Conservation (phyloP, 2,888 invertebrate genomes). For the Melanotus villosus region DNA sequence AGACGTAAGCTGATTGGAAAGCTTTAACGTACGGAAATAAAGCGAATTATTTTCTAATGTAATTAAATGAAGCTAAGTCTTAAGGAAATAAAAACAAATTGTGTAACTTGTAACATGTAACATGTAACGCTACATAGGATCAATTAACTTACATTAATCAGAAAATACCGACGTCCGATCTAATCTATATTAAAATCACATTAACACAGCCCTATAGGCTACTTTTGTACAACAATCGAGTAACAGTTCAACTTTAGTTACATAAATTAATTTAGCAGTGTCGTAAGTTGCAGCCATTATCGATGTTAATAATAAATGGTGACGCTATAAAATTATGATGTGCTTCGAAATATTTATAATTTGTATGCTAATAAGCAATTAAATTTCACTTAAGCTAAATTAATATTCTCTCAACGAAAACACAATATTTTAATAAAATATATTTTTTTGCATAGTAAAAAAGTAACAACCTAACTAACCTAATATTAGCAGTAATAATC, state of each 20-base stretch:
- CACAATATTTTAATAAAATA: too few species aligned
- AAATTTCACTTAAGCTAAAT: too few species aligned
- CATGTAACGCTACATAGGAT: slow-evolving; percentile 50
- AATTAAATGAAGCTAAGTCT: too few species aligned
- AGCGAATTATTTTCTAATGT: neutral
- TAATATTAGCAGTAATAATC: too few species aligned
- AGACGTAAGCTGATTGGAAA: slow-evolving; percentile 5
- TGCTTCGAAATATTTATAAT: slow-evolving; percentile 4
- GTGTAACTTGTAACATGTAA: slow-evolving; percentile 30
- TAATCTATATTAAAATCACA: slow-evolving; percentile 60
- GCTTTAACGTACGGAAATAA: neutral
- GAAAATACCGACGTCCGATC: slow-evolving; percentile 52
- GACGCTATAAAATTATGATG: neutral
- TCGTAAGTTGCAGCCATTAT: slow-evolving; percentile 3
- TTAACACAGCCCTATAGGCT: slow-evolving; percentile 41
- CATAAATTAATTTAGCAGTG: slow-evolving; percentile 30
- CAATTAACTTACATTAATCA: slow-evolving; percentile 60
- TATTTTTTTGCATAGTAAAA: too few species aligned
- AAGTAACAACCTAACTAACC: too few species aligned
- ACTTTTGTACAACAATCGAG: slow-evolving; percentile 18
- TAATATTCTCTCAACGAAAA: too few species aligned
- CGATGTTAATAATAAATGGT: neutral
- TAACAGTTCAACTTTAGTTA: slow-evolving; percentile 16
- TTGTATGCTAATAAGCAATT: neutral
- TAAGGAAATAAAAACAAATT: slow-evolving; percentile 19